Percentiles rank a stretch among this genome's conserved stretches.
Conservation (phyloP, 2,888 invertebrate species). For the Microctonus brassicae region DNA sequence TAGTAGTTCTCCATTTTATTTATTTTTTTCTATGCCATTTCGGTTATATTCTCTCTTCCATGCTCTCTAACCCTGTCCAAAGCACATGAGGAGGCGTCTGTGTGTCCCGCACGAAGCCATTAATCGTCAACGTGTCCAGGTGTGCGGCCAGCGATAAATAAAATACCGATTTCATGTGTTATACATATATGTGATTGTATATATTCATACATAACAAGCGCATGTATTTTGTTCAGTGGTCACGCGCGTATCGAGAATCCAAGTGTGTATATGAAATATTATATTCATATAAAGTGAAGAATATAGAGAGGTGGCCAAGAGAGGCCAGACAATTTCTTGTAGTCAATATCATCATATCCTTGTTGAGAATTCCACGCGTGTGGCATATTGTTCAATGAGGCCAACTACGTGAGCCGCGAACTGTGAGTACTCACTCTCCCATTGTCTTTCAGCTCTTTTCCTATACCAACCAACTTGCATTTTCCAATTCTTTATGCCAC, state of each 20-base stretch:
- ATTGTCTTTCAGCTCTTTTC: not conserved
- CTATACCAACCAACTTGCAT: not conserved
- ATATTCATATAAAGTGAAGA: not conserved
- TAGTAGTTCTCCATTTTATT: constrained; percentile 7
- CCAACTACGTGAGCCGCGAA: constrained; percentile 36
- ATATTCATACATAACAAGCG: not conserved
- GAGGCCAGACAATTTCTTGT: constrained; percentile 32
- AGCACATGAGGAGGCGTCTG: constrained; percentile 13
- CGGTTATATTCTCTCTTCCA: constrained; percentile 9
- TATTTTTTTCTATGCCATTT: constrained; percentile 3
- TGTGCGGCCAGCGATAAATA: constrained; percentile 30
- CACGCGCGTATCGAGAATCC: not conserved
- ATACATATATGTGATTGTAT: not conserved
- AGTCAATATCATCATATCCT: constrained; percentile 36
- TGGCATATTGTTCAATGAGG: constrained; percentile 38
- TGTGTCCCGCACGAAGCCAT: constrained; percentile 24
- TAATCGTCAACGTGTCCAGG: constrained; percentile 32
- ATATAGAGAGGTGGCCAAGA: not conserved
- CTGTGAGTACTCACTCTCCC: not conserved
- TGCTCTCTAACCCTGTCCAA: not conserved
- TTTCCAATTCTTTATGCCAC: not conserved
- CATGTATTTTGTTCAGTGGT: not conserved
- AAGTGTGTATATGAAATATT: constrained; percentile 8
- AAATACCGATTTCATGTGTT: constrained; percentile 32
- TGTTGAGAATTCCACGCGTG: constrained; percentile 36